phyloP scores from a whole-genome alignment of 2,888 invertebrate genomes.

The Lasiommata megera region DNA sequence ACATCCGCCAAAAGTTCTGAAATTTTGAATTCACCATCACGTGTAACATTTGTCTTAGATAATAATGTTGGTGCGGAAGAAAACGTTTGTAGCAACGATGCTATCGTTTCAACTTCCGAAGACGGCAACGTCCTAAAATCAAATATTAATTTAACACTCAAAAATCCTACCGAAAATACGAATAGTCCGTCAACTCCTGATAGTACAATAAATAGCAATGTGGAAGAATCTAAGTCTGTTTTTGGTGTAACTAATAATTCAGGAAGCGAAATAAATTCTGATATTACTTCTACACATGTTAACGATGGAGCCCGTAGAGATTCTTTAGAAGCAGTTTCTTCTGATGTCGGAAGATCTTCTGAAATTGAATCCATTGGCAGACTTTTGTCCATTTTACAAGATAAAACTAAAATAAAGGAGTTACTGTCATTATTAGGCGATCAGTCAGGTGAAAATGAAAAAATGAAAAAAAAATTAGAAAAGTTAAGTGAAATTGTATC shows the following conservation, averaged over 20 bases:
- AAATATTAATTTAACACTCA: neutral
- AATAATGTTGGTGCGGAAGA: slow-evolving; percentile 1
- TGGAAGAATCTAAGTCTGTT: slow-evolving; percentile 32
- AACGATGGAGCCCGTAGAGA: slow-evolving; percentile 37
- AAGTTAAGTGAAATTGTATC: slow-evolving; percentile 80
- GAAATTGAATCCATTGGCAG: slow-evolving; percentile 53
- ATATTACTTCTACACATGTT: slow-evolving; percentile 52
- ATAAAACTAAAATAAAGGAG: slow-evolving; percentile 75
- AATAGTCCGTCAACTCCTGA: slow-evolving; percentile 53
- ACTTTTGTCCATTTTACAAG: slow-evolving; percentile 63
- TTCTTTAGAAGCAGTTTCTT: slow-evolving; percentile 33
- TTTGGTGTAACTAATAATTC: slow-evolving; percentile 55
- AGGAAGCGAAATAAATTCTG: slow-evolving; percentile 47
- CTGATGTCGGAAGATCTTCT: slow-evolving; percentile 37
- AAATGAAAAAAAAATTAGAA: slow-evolving; percentile 81
- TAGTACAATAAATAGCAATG: slow-evolving; percentile 55
- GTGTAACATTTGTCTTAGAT: neutral
- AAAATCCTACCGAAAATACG: slow-evolving; percentile 22
- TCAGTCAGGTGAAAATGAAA: slow-evolving; percentile 64
- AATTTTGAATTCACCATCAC: neutral
- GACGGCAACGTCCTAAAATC: slow-evolving; percentile 18
- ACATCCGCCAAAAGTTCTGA: neutral
- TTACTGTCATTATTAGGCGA: slow-evolving; percentile 66
- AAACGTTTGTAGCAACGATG: slow-evolving; percentile 36
- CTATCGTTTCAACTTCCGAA: slow-evolving; percentile 56